phyloP scores from a whole-genome alignment of 2,797 vertebrate genomes.

The Sebastes aleutianus region DNA sequence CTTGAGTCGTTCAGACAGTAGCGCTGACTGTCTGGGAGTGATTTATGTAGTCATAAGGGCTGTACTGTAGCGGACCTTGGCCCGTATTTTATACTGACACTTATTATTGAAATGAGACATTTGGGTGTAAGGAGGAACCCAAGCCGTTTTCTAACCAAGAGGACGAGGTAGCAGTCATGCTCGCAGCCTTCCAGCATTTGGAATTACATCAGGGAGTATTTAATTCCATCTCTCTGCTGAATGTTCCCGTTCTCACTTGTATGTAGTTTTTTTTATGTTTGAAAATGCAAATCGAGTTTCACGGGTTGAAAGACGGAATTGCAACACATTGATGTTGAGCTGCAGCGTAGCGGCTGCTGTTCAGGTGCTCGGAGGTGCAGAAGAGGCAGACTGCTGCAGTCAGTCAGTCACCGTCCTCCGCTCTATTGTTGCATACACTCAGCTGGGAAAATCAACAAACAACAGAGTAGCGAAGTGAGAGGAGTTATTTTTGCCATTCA shows the following conservation, averaged over 20 bases:
- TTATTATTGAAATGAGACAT: slow-evolving; percentile 87
- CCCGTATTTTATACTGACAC: slow-evolving; percentile 85
- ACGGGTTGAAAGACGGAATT: slow-evolving; percentile 20
- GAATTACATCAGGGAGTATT: slow-evolving; percentile 60
- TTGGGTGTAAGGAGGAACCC: slow-evolving; percentile 70
- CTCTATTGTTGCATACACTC: background rate
- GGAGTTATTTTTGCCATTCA: background rate
- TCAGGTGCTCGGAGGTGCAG: background rate
- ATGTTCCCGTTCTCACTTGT: slow-evolving; percentile 32
- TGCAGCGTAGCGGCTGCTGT: slow-evolving; percentile 5
- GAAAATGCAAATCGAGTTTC: slow-evolving; percentile 61
- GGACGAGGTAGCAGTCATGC: slow-evolving; percentile 42
- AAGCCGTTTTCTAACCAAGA: slow-evolving; percentile 41
- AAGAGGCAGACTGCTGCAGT: slow-evolving; percentile 9
- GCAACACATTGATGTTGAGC: slow-evolving; percentile 22
- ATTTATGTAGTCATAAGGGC: slow-evolving; percentile 86
- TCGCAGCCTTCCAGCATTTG: slow-evolving; percentile 30
- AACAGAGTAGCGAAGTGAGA: background rate
- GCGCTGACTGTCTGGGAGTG: slow-evolving; percentile 79
- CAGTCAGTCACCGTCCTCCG: background rate
- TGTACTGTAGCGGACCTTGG: slow-evolving; percentile 71
- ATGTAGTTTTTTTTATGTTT: slow-evolving; percentile 47
- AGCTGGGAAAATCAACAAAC: background rate
- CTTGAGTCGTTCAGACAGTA: slow-evolving; percentile 74
- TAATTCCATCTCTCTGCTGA: slow-evolving; percentile 53